These are phyloP conservation scores for Tachysurus vachellii DNA, from an alignment of 2,113 vertebrate species.

Conservation along the genomic window DNA sequence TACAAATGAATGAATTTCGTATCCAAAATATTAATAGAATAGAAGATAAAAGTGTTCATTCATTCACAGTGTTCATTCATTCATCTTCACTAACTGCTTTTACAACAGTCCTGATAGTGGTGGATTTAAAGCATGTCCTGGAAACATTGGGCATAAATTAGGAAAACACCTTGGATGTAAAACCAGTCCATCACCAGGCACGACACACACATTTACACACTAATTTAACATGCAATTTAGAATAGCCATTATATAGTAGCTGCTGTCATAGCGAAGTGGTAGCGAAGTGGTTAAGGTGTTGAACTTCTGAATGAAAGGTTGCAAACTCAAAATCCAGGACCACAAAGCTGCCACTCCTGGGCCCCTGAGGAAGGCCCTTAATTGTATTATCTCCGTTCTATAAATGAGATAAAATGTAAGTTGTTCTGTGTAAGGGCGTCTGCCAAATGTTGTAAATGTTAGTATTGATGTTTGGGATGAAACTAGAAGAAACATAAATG, in stretches of 20 bases:
- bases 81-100: neutral
- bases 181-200: neutral
- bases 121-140: neutral
- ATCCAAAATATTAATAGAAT: neutral
- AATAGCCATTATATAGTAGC: neutral
- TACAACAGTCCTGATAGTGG: neutral
- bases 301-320: too few relatives aligned
- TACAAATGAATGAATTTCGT: too few relatives aligned
- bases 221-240: neutral
- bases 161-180: neutral
- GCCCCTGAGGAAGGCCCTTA: too few relatives aligned
- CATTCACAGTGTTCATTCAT: neutral
- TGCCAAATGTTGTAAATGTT: too few relatives aligned
- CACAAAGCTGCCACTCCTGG: too few relatives aligned
- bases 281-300: too few relatives aligned
- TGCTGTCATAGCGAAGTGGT: neutral
- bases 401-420: too few relatives aligned
- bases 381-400: too few relatives aligned
- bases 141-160: neutral
- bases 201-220: neutral
- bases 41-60: neutral
- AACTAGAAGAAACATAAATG: neutral
- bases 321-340: too few relatives aligned
- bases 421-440: too few relatives aligned
- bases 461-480: neutral